These are phyloP conservation scores for Mesoclemmys tuberculata DNA, from an alignment of 2,113 vertebrate species.

Conservation along the genomic window DNA sequence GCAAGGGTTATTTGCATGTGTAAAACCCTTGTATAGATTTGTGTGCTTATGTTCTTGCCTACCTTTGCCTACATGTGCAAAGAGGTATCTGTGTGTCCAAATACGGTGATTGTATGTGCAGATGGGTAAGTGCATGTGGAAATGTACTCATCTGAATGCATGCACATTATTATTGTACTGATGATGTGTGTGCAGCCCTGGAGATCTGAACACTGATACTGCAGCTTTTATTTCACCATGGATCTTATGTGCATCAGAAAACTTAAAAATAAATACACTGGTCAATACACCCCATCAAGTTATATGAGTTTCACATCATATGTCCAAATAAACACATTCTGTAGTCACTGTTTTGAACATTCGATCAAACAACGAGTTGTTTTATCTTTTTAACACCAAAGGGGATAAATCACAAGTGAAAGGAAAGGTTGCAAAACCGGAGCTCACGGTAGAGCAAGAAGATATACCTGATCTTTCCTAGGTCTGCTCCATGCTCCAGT, in stretches of 20 bases:
- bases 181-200: not conserved
- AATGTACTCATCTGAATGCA: not conserved
- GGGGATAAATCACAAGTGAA: not conserved
- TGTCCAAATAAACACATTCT: not conserved
- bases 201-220: not conserved
- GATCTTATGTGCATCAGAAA: not conserved
- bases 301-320: not conserved
- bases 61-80: not conserved
- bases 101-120: not conserved
- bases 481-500: not conserved
- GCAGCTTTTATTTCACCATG: not conserved
- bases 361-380: not conserved
- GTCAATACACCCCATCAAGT: not conserved
- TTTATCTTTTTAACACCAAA: not conserved
- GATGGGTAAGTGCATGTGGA: not conserved
- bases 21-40: not conserved
- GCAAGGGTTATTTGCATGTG: not conserved
- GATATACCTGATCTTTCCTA: not conserved
- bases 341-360: not conserved
- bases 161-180: not conserved
- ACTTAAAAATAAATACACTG: not conserved
- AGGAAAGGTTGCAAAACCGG: slow-evolving; percentile 32
- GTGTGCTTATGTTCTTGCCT: not conserved
- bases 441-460: not conserved
- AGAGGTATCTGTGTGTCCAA: not conserved